phyloP scores from a whole-genome alignment of 2,797 vertebrate species.

The Tarsius wallacei region DNA sequence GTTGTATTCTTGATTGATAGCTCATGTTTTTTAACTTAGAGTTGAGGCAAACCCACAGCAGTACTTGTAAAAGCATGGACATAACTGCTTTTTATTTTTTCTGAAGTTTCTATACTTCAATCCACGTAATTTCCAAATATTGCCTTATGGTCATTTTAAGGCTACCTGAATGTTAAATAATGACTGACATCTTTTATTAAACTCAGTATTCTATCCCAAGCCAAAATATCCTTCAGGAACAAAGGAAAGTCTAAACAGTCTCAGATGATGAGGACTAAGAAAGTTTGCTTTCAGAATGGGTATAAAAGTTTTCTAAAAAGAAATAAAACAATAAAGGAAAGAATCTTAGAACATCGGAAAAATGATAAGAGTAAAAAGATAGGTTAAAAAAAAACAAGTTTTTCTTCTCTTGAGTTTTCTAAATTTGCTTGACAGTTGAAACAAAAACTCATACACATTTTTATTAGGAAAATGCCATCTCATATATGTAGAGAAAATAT shows the following conservation, averaged over 20 bases:
- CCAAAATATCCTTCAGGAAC: background rate
- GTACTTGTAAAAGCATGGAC: background rate
- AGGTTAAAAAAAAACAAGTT: background rate
- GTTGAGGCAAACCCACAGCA: background rate
- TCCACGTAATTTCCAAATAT: background rate
- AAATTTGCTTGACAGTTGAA: background rate
- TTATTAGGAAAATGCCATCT: background rate
- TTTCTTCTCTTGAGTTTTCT: slow-evolving; percentile 16
- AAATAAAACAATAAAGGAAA: background rate
- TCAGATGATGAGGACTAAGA: background rate
- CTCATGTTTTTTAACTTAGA: slow-evolving; percentile 9
- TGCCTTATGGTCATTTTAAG: background rate
- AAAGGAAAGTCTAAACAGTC: background rate
- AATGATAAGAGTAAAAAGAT: background rate
- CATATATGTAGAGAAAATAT: background rate
- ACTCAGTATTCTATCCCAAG: slow-evolving; percentile 1
- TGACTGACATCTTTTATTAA: background rate
- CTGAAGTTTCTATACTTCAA: background rate
- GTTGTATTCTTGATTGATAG: background rate
- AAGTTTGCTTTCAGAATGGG: background rate
- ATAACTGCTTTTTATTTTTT: background rate
- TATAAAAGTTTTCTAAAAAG: background rate
- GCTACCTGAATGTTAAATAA: background rate
- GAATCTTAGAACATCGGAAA: background rate
- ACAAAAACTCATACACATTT: background rate